These are phyloP conservation scores for Montipora capitata DNA, from an alignment of 92 coral and sea anemone species.

Conservation along the genomic window DNA sequence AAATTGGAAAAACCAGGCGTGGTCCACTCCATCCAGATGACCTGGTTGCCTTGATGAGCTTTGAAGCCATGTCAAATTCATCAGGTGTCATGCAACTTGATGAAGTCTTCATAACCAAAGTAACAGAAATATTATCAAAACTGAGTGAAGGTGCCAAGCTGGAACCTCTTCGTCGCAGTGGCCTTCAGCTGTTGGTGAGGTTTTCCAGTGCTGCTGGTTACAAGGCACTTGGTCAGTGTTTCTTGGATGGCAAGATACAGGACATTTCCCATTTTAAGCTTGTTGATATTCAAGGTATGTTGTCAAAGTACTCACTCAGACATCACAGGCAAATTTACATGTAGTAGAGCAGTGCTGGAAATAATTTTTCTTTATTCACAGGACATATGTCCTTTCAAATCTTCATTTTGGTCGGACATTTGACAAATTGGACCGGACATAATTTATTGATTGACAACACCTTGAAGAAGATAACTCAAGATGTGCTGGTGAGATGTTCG, in stretches of 20 bases:
- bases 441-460: too few species aligned
- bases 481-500: too few species aligned
- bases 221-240: slow-evolving; percentile 78
- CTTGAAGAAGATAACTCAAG: too few species aligned
- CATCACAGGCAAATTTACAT: too few species aligned
- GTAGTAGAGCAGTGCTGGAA: too few species aligned
- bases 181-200: slow-evolving; percentile 70
- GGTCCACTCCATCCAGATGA: slow-evolving; percentile 42
- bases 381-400: too few species aligned
- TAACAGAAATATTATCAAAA: slow-evolving; percentile 60
- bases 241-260: slow-evolving; percentile 70
- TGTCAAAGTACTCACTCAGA: too few species aligned
- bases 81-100: slow-evolving; percentile 40
- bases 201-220: slow-evolving; percentile 65
- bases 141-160: slow-evolving; percentile 65
- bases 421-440: too few species aligned
- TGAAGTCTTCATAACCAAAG: slow-evolving; percentile 52
- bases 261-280: slow-evolving; percentile 79
- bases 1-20: slow-evolving; percentile 44
- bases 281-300: slow-evolving; percentile 83
- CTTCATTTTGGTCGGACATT: too few species aligned
- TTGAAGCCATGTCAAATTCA: slow-evolving; percentile 36
- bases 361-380: too few species aligned
- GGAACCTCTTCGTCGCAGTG: slow-evolving; percentile 65
- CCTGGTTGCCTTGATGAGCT: slow-evolving; percentile 74